Conservation (phyloP, 1,140 invertebrate genomes). For the Ylistrum balloti region DNA sequence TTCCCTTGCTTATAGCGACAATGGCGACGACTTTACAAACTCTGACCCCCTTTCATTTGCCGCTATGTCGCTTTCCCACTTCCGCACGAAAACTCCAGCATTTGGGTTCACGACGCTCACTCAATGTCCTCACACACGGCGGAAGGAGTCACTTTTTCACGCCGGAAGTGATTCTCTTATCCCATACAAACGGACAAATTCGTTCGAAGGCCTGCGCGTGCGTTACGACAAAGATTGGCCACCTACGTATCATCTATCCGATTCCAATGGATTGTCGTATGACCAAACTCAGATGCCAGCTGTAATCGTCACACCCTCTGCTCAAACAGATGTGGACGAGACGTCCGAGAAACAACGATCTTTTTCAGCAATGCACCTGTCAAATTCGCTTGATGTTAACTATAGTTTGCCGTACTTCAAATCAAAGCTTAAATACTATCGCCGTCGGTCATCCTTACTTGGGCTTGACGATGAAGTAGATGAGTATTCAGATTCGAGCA, state of each 20-base stretch:
- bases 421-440: conserved; percentile 68
- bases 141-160: conserved; percentile 75
- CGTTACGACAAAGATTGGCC: not conserved
- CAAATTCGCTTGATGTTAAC: not conserved
- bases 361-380: not conserved
- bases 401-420: conserved; percentile 20
- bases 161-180: conserved; percentile 48
- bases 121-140: conserved; percentile 72
- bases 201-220: conserved; percentile 56
- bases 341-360: not conserved
- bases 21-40: conserved; percentile 62
- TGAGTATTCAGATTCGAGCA: conserved; percentile 27
- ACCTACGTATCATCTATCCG: not conserved
- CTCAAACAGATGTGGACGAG: not conserved
- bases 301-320: conserved; percentile 60
- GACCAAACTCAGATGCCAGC: conserved; percentile 56
- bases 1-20: conserved; percentile 56
- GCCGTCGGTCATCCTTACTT: conserved; percentile 73
- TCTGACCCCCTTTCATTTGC: conserved; percentile 70
- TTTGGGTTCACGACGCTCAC: conserved; percentile 73
- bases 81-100: conserved; percentile 66
- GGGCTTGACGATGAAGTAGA: conserved; percentile 53
- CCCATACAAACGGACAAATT: conserved; percentile 43
- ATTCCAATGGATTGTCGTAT: not conserved
- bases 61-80: conserved; percentile 71